phyloP scores from a whole-genome alignment of 2,797 vertebrate species.

The Myotis vivesi region DNA sequence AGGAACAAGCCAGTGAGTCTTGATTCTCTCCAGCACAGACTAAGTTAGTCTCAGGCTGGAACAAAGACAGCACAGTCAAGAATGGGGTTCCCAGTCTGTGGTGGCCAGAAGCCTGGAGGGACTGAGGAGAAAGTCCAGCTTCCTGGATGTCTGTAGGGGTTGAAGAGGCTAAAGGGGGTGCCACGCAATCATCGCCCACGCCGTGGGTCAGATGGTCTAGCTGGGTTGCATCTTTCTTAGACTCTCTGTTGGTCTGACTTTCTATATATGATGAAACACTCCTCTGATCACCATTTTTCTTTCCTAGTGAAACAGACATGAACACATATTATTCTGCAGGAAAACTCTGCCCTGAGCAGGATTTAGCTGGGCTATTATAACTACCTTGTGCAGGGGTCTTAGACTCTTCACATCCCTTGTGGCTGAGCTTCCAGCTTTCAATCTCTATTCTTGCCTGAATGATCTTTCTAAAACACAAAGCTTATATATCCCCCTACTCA shows the following conservation, averaged over 20 bases:
- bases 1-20: background rate
- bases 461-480: slow-evolving; percentile 34
- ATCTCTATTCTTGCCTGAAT: background rate
- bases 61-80: background rate
- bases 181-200: background rate
- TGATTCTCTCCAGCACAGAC: background rate
- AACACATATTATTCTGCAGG: slow-evolving; percentile 33
- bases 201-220: slow-evolving; percentile 40
- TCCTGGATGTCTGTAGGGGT: slow-evolving; percentile 54
- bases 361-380: background rate
- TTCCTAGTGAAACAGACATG: slow-evolving; percentile 62
- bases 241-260: background rate
- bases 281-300: slow-evolving; percentile 53
- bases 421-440: background rate
- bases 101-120: slow-evolving; percentile 12
- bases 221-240: slow-evolving; percentile 18
- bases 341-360: slow-evolving; percentile 25
- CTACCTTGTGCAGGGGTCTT: background rate
- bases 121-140: slow-evolving; percentile 17
- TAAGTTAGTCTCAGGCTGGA: background rate
- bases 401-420: slow-evolving; percentile 2
- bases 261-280: background rate
- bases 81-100: background rate
- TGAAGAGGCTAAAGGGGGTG: background rate
- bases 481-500: background rate